Evolutionary conservation across 2,888 invertebrate genomes (phyloP).

Genomic region (Lepidochrysops patricia): DNA sequence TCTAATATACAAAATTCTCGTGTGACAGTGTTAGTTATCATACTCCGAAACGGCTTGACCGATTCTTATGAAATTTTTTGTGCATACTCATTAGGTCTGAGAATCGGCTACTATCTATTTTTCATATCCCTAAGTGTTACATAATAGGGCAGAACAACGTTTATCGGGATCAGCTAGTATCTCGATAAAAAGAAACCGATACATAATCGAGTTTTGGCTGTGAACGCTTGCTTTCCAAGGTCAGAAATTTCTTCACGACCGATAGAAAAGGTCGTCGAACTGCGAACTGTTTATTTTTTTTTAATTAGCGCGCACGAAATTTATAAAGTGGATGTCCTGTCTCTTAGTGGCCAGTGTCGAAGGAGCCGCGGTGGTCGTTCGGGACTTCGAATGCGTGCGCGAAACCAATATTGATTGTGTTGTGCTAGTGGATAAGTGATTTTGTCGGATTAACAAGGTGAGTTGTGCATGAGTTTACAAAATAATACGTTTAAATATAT

Average conservation of each 20-base stretch:
- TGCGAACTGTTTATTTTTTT: constrained; percentile 35
- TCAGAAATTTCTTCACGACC: neutral
- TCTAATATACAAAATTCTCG: no score
- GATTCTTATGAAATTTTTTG: no score
- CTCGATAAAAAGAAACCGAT: neutral
- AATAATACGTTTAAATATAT: no score
- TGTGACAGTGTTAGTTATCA: no score
- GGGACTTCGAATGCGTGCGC: constrained; percentile 19
- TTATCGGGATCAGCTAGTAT: no score
- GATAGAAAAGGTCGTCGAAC: constrained; percentile 25
- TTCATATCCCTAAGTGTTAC: no score
- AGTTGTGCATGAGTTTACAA: neutral
- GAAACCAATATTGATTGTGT: neutral
- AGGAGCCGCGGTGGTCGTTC: constrained; percentile 41
- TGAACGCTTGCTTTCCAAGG: constrained; percentile 5
- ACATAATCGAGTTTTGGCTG: no score
- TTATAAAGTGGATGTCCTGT: constrained; percentile 72
- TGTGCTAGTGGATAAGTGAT: neutral
- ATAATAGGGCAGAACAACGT: no score
- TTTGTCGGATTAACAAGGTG: neutral
- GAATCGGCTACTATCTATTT: no score
- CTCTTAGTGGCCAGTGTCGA: constrained; percentile 54
- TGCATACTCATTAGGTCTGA: no score
- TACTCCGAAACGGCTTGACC: no score
- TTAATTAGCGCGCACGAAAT: constrained; percentile 43